These are phyloP conservation scores for Brachyptera putata DNA, from an alignment of 2,888 invertebrate genomes.

Conservation along the genomic window DNA sequence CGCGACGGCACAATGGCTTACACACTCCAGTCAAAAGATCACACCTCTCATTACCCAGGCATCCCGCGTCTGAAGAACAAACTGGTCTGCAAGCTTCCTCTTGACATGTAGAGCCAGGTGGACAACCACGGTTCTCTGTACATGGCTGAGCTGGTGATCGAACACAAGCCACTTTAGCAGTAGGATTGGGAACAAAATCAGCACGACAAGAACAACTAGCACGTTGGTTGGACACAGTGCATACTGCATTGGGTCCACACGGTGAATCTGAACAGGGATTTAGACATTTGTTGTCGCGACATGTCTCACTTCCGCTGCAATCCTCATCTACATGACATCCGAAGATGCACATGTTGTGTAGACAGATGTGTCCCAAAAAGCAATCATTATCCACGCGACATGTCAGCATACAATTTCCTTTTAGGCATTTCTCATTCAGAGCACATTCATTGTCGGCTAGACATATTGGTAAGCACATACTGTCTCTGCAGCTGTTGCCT, in stretches of 20 bases:
- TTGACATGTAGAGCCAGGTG: slow-evolving; percentile 65
- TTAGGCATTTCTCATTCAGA: slow-evolving; percentile 81
- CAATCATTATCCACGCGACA: slow-evolving; percentile 90
- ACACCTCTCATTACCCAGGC: slow-evolving; percentile 79
- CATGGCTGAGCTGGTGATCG: slow-evolving; percentile 74
- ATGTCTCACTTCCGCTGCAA: slow-evolving; percentile 79
- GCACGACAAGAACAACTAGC: slow-evolving; percentile 74
- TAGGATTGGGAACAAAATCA: slow-evolving; percentile 81
- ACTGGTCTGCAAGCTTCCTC: slow-evolving; percentile 70
- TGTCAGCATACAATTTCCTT: slow-evolving; percentile 76
- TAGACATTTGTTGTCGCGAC: slow-evolving; percentile 72
- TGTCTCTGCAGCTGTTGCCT: slow-evolving; percentile 72
- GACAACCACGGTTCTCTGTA: slow-evolving; percentile 70
- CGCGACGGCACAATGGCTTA: slow-evolving; percentile 75
- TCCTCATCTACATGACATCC: slow-evolving; percentile 86
- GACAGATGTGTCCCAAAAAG: slow-evolving; percentile 85
- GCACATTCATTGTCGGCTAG: slow-evolving; percentile 76
- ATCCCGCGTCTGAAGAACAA: slow-evolving; percentile 70
- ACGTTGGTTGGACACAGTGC: slow-evolving; percentile 74
- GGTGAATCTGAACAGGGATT: slow-evolving; percentile 74
- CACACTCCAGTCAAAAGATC: slow-evolving; percentile 66
- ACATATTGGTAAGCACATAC: slow-evolving; percentile 77
- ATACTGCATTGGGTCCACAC: slow-evolving; percentile 81
- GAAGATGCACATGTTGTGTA: slow-evolving; percentile 78
- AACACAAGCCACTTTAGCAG: slow-evolving; percentile 81